Evolutionary conservation across 2,888 invertebrate genomes (phyloP).

Genomic region (Hyles lineata): DNA sequence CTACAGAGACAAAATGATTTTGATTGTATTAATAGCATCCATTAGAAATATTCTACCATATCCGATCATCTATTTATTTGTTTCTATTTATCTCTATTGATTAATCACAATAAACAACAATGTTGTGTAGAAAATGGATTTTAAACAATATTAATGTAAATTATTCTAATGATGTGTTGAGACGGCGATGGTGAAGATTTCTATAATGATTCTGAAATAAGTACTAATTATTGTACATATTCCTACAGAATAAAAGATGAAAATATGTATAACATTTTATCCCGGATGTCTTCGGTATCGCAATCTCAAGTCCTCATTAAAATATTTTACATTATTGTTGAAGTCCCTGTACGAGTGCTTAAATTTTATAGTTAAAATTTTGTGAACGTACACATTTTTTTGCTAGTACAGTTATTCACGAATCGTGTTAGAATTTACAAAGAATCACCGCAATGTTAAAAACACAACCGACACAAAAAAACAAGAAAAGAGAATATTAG

Average conservation of each 20-base stretch:
- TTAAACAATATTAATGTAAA: neutral
- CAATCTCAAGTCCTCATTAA: neutral
- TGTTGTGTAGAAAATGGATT: neutral
- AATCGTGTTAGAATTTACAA: constrained; percentile 41
- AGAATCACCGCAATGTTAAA: constrained; percentile 39
- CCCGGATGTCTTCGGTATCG: neutral
- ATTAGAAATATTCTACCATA: neutral
- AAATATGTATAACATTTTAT: neutral
- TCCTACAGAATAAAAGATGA: neutral
- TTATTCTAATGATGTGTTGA: no score
- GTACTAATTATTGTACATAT: neutral
- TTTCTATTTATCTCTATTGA: neutral
- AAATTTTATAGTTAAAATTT: constrained; percentile 10
- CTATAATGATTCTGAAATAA: no score
- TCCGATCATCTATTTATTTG: neutral
- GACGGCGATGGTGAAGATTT: no score
- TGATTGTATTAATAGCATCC: neutral
- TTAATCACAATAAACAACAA: neutral
- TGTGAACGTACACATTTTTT: neutral
- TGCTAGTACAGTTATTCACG: constrained; percentile 44
- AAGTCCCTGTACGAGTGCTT: neutral
- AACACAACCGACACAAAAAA: constrained; percentile 37
- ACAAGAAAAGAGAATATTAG: constrained; percentile 45
- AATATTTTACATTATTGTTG: neutral
- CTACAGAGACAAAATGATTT: constrained; percentile 49